Evolutionary conservation across 2,797 vertebrate species (phyloP).

Genomic region (Eulemur mongoz): DNA sequence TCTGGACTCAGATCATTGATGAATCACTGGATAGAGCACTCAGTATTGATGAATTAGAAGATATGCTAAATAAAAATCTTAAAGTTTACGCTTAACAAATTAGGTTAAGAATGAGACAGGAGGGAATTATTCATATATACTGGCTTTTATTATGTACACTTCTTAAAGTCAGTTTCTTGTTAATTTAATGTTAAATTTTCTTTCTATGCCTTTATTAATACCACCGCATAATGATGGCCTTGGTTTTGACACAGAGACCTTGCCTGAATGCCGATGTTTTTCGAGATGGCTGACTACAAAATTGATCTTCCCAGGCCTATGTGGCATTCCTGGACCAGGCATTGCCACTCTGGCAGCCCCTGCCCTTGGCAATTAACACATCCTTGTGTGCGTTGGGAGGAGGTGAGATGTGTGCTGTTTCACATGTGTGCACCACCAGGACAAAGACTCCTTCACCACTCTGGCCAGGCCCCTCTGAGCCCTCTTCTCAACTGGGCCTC

Average conservation of each 20-base stretch:
- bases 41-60: conserved; percentile 27
- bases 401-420: not conserved
- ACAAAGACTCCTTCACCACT: not conserved
- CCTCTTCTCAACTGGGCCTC: not conserved
- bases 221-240: not conserved
- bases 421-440: not conserved
- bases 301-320: not conserved
- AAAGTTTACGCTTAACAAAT: not conserved
- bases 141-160: not conserved
- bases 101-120: conserved; percentile 18
- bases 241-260: not conserved
- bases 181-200: conserved; percentile 12
- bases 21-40: not conserved
- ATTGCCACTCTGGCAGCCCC: not conserved
- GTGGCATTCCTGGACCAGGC: conserved; percentile 1
- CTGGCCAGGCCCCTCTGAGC: not conserved
- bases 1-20: not conserved
- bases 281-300: conserved; percentile 36
- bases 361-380: not conserved
- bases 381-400: not conserved
- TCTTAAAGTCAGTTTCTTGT: conserved; percentile 6
- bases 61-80: conserved; percentile 21
- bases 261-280: conserved; percentile 43
- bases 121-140: conserved; percentile 28
- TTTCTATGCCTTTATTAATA: conserved; percentile 21